These are phyloP conservation scores for Ophthalmolycus amberensis DNA, from an alignment of 2,113 vertebrate species.

Conservation along the genomic window DNA sequence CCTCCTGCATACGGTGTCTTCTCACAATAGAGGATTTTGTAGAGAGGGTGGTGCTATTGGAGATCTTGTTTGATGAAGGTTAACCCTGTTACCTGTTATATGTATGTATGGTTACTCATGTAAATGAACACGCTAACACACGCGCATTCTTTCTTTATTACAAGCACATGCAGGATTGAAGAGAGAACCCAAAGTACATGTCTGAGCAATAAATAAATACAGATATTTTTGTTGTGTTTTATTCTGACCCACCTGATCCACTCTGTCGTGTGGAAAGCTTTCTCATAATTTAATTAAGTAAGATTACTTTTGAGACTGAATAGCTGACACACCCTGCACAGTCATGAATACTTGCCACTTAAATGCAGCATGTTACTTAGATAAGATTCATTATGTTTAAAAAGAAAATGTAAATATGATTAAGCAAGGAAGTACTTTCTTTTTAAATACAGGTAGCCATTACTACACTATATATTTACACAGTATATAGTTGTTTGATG, in stretches of 20 bases:
- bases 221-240: background rate
- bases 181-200: background rate
- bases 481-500: background rate
- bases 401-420: background rate
- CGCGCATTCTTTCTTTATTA: background rate
- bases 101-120: background rate
- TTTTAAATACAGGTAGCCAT: background rate
- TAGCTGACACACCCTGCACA: background rate
- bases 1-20: background rate
- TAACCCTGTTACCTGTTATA: slow-evolving; percentile 22
- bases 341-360: background rate
- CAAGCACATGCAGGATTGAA: background rate
- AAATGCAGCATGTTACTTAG: background rate
- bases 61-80: background rate
- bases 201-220: background rate
- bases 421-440: background rate
- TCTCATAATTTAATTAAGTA: background rate
- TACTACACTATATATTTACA: background rate
- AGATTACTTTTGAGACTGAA: background rate
- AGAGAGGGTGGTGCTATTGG: slow-evolving; percentile 49
- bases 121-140: background rate
- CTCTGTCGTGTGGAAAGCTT: background rate
- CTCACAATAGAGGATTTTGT: slow-evolving; percentile 51
- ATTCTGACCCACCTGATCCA: background rate
- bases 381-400: background rate